Evolutionary conservation across 2,797 vertebrate genomes (phyloP).

Genomic region (Smutsia gigantea): DNA sequence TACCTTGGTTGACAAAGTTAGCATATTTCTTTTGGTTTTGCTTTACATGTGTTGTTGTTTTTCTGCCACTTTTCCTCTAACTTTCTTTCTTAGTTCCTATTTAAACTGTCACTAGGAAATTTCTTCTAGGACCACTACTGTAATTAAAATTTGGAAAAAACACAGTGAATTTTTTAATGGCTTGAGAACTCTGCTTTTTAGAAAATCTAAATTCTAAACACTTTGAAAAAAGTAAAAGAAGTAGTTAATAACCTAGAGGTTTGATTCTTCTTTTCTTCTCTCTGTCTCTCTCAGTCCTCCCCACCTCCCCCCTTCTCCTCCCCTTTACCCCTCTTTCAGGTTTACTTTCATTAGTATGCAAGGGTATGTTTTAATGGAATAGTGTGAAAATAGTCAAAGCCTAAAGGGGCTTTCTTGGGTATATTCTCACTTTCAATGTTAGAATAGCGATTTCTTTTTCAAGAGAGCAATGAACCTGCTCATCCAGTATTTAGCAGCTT

Average conservation of each 20-base stretch:
- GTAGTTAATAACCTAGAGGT: neutral
- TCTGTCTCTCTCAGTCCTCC: neutral
- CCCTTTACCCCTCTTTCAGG: neutral
- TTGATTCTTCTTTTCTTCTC: neutral
- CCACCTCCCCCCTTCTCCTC: accelerated
- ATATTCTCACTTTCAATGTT: conserved; percentile 74
- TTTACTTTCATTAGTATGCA: conserved; percentile 78
- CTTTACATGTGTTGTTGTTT: conserved; percentile 26
- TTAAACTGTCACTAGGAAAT: conserved; percentile 29
- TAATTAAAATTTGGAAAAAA: neutral
- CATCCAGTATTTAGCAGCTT: conserved; percentile 68
- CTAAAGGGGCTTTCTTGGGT: conserved; percentile 55
- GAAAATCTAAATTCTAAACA: conserved; percentile 36
- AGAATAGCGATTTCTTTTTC: conserved; percentile 79
- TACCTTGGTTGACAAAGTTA: conserved; percentile 15
- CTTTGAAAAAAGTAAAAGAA: conserved; percentile 9
- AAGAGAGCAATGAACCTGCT: conserved; percentile 76
- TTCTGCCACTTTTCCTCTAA: neutral
- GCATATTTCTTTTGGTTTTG: neutral
- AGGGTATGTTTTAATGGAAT: conserved; percentile 55
- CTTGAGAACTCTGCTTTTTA: conserved; percentile 48
- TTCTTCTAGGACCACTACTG: neutral
- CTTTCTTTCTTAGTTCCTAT: neutral
- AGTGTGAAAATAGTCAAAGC: conserved; percentile 58
- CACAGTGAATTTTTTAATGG: neutral